Evolutionary conservation across 2,797 vertebrate genomes (phyloP), one percentile per base, ranked within the genome.

Genomic region (Capromys pilorides): DNA sequence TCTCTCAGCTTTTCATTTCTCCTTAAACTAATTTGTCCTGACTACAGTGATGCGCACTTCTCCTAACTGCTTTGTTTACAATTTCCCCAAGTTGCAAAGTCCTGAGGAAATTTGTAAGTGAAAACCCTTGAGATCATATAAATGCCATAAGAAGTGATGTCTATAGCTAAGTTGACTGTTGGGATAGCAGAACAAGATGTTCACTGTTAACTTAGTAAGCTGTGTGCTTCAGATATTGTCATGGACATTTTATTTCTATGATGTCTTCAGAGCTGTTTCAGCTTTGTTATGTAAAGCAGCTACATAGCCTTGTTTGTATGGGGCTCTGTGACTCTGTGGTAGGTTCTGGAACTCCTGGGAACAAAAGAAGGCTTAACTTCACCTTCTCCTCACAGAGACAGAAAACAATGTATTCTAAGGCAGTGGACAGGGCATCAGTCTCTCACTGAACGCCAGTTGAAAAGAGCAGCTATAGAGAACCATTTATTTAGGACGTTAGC

Each of bases 41-140:
- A n/a, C n/a, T n/a, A n/a, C n/a, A n/a, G n/a, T n/a, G n/a, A n/a
- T n/a, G n/a, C n/a, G n/a, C n/a, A n/a, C n/a, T n/a, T n/a, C n/a
- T n/a, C n/a, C n/a, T n/a, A 90, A 92, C 94, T 92, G 64, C 26
- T 51, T 94, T 84, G 62, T 57, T 78, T 92, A 6, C 2, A 3
- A 81, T 90, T 90, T 5, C 66, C 71, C 54, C 5, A 84, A 81
- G 73, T 41, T 69, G 64, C 28, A 85, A 87, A 94, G 16, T 51
- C 57, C 24, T 49, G 36, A 92, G 75, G 83, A 85, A 91, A 75
- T 57, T 90, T 12, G 36, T 49, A 2, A 4, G n/a, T 54, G 41
- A 79, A 84, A 71, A 21, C 41, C 16, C 81, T 10, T 57, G 91
- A 77, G 90, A 86, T 64, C 16, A 57, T 71, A 45, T 39, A 36